Evolutionary conservation across 1,140 invertebrate species (phyloP).

Genomic region (Penaeus chinensis): DNA sequence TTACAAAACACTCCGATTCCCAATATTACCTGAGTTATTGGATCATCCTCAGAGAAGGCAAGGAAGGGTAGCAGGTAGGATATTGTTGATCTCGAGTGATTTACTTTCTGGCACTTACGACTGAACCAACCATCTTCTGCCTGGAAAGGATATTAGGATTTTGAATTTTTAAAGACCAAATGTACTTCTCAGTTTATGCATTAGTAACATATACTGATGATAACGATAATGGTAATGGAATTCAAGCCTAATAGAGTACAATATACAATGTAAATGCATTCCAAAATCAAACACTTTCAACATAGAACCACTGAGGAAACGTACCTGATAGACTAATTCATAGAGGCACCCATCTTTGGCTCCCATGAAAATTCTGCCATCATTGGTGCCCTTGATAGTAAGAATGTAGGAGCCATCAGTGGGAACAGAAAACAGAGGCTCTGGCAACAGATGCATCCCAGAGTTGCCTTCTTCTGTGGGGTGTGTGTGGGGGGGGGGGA

Average conservation of each 20-base stretch:
- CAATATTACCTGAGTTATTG: conserved; percentile 66
- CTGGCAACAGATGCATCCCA: conserved; percentile 92
- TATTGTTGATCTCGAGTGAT: conserved; percentile 88
- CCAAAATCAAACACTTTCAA: conserved; percentile 9
- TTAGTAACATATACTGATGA: too few species aligned
- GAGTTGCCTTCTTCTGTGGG: conserved; percentile 68
- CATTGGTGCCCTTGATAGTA: conserved; percentile 82
- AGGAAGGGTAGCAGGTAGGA: conserved; percentile 91
- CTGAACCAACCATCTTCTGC: conserved; percentile 88
- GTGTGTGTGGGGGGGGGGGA: conserved; percentile 64
- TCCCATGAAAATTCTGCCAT: conserved; percentile 94
- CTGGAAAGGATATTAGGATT: conserved; percentile 65
- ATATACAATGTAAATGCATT: neutral
- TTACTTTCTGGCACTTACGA: conserved; percentile 93
- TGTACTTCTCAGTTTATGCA: neutral
- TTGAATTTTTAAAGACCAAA: neutral
- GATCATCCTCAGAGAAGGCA: conserved; percentile 87
- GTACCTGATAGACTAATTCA: conserved; percentile 86
- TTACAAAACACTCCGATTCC: neutral
- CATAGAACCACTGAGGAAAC: conserved; percentile 69
- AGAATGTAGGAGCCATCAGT: conserved; percentile 92
- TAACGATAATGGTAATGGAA: too few species aligned
- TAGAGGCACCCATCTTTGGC: conserved; percentile 94
- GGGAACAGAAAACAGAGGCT: conserved; percentile 91
- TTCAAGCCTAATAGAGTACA: too few species aligned